Evolutionary conservation across 2,888 invertebrate genomes (phyloP).

Genomic region (Andrena trimmerana): DNA sequence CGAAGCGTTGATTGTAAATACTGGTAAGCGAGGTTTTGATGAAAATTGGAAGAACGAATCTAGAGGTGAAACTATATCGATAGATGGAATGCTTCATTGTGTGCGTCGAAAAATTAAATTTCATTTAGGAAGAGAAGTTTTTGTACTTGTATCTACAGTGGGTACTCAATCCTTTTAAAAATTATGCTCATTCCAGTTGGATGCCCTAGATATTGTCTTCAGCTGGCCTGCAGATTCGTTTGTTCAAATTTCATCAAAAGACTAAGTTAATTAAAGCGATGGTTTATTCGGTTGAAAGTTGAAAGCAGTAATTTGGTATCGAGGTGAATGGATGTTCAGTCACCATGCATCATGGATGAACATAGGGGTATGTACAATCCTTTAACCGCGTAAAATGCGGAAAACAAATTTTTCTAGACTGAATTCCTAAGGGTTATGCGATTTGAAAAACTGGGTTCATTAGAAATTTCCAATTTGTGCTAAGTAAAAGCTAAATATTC

Average conservation of each 20-base stretch:
- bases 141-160: not conserved
- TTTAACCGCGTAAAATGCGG: too few relatives aligned
- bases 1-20: not conserved
- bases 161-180: not conserved
- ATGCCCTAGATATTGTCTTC: too few relatives aligned
- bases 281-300: not conserved
- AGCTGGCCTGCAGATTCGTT: not conserved
- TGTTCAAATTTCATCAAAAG: not conserved
- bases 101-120: not conserved
- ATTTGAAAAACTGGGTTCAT: too few relatives aligned
- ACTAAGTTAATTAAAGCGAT: conserved; percentile 4
- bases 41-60: not conserved
- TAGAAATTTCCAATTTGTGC: too few relatives aligned
- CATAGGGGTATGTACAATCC: not conserved
- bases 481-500: too few relatives aligned
- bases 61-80: not conserved
- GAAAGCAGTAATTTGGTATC: not conserved
- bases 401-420: not conserved
- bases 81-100: not conserved
- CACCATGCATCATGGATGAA: not conserved
- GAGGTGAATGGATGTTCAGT: not conserved
- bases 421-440: not conserved
- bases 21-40: not conserved
- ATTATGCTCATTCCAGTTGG: too few relatives aligned
- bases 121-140: not conserved